phyloP scores from a whole-genome alignment of 53 echinoderm and acorn worm species.

The Crossaster papposus region DNA sequence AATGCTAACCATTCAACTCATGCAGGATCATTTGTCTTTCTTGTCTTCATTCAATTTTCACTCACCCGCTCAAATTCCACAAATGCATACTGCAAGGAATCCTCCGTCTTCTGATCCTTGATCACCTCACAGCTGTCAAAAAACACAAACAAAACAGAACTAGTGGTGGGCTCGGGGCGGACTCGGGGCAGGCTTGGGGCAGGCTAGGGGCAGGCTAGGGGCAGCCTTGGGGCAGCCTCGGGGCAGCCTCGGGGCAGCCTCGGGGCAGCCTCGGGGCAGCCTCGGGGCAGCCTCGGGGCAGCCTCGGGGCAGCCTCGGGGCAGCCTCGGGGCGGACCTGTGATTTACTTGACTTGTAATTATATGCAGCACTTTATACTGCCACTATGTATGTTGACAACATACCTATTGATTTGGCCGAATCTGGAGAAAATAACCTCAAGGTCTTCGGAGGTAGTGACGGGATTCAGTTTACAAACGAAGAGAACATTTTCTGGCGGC shows the following conservation, averaged over 20 bases:
- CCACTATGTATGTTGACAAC: neutral
- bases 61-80: slow-evolving; percentile 96
- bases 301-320: too few relatives aligned
- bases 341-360: too few relatives aligned
- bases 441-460: slow-evolving; percentile 96
- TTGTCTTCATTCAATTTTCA: neutral
- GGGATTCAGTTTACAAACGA: slow-evolving; percentile 96
- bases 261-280: too few relatives aligned
- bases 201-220: too few relatives aligned
- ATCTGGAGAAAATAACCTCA: slow-evolving; percentile 94
- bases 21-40: neutral
- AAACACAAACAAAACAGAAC: slow-evolving; percentile 16
- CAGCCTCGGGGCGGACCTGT: too few relatives aligned
- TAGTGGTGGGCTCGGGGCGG: too few relatives aligned
- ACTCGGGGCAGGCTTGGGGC: too few relatives aligned
- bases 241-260: too few relatives aligned
- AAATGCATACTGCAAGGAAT: slow-evolving; percentile 92
- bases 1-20: neutral
- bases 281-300: too few relatives aligned
- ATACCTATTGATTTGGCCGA: slow-evolving; percentile 89
- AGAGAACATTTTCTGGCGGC: slow-evolving; percentile 96
- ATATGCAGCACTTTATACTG: neutral
- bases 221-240: too few relatives aligned
- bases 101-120: slow-evolving; percentile 79
- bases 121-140: slow-evolving; percentile 94